Percentiles rank a stretch among this genome's conserved stretches.
Conservation (phyloP, 2,113 vertebrate species). For the Cynopterus brachyotis region DNA sequence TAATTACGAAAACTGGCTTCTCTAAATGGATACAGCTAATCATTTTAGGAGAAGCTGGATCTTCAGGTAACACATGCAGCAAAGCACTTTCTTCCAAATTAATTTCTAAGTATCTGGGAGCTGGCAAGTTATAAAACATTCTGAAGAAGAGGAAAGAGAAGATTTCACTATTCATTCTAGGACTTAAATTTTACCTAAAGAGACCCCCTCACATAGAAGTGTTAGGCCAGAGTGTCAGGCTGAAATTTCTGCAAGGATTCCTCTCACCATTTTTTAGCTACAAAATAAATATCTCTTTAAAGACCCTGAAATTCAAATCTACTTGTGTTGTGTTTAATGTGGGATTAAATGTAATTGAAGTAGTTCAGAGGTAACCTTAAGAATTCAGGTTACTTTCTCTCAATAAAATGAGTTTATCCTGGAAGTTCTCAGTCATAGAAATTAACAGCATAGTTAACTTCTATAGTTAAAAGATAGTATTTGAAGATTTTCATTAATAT, state of each 20-base stretch:
- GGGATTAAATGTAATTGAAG: not conserved
- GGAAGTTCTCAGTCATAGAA: not conserved
- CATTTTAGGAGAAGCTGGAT: not conserved
- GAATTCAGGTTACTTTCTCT: not conserved
- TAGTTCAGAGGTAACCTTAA: not conserved
- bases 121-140: not conserved
- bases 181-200: not conserved
- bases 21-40: not conserved
- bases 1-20: not conserved
- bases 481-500: not conserved
- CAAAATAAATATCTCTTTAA: slow-evolving; percentile 3
- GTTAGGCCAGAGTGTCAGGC: not conserved
- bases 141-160: not conserved
- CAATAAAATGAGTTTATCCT: not conserved
- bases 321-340: not conserved
- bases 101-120: not conserved
- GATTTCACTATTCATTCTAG: not conserved
- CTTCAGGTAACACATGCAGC: not conserved
- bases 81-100: not conserved
- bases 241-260: slow-evolving; percentile 28
- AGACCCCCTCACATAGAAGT: not conserved
- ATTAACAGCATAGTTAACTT: not conserved
- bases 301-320: not conserved
- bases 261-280: not conserved
- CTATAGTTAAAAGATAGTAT: not conserved